These are phyloP conservation scores for Cheilosia impressa DNA, from an alignment of 2,888 invertebrate species.

Conservation along the genomic window DNA sequence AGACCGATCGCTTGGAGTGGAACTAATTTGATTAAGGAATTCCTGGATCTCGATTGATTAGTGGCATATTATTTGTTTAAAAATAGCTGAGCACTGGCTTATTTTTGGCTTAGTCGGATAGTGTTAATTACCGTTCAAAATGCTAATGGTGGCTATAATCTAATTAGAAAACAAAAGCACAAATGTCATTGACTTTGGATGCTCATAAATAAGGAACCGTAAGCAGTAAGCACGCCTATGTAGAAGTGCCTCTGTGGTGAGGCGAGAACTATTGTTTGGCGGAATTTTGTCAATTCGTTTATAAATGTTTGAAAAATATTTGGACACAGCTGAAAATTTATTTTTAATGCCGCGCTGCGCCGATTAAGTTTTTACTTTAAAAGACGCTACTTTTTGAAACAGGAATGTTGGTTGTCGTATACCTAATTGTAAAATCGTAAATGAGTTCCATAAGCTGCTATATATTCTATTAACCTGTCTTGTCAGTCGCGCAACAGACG, in stretches of 20 bases:
- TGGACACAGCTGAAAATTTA: neutral
- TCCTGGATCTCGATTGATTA: slow-evolving; percentile 67
- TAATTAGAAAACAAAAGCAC: slow-evolving; percentile 56
- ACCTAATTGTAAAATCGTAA: too few relatives aligned
- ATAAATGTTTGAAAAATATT: slow-evolving; percentile 7
- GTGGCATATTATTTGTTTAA: slow-evolving; percentile 71
- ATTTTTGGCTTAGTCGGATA: slow-evolving; percentile 57
- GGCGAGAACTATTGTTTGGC: neutral
- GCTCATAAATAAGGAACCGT: slow-evolving; percentile 44
- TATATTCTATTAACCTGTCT: too few relatives aligned
- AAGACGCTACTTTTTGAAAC: too few relatives aligned
- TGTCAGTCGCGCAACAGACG: too few relatives aligned
- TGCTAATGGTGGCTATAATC: slow-evolving; percentile 69
- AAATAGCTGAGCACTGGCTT: slow-evolving; percentile 67
- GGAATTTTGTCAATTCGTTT: slow-evolving; percentile 3
- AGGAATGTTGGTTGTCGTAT: too few relatives aligned
- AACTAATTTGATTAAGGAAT: slow-evolving; percentile 70
- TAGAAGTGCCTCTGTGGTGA: neutral
- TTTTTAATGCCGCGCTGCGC: neutral
- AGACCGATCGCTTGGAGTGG: slow-evolving; percentile 21
- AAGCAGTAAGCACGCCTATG: neutral
- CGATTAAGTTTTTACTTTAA: too few relatives aligned
- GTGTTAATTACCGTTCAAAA: slow-evolving; percentile 50
- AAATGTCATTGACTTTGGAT: slow-evolving; percentile 60
- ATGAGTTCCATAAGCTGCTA: too few relatives aligned